phyloP scores from a whole-genome alignment of 1,140 invertebrate genomes.

The Laupala kohalensis region DNA sequence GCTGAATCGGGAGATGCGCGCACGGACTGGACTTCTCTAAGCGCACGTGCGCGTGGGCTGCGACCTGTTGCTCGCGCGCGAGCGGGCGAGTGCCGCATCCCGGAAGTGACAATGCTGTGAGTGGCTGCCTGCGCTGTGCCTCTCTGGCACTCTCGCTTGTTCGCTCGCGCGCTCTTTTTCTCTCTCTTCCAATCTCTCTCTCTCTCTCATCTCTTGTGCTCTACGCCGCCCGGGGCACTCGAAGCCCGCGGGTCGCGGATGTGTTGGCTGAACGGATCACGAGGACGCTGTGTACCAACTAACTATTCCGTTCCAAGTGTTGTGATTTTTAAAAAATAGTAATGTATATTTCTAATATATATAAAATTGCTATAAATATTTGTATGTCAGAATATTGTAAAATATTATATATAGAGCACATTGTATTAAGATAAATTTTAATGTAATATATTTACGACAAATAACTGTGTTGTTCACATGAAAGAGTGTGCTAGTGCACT shows the following conservation, averaged over 20 bases:
- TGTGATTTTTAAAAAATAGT: conserved; percentile 6
- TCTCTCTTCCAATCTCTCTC: neutral
- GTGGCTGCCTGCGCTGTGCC: no score
- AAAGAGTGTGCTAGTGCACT: neutral
- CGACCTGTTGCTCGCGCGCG: neutral
- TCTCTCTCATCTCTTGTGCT: neutral
- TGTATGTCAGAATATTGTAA: neutral
- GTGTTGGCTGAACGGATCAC: no score
- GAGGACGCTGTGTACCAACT: conserved; percentile 1
- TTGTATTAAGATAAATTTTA: neutral
- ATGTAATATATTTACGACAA: neutral
- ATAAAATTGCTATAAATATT: neutral
- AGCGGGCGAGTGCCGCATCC: neutral
- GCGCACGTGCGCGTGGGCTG: neutral
- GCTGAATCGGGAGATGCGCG: neutral
- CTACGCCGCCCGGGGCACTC: neutral
- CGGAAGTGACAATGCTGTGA: neutral
- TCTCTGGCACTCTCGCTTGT: neutral
- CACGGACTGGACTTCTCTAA: neutral
- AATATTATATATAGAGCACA: neutral
- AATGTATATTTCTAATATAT: conserved; percentile 5
- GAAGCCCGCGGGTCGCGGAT: neutral
- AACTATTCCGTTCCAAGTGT: conserved; percentile 8
- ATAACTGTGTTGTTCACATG: neutral
- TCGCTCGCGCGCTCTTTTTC: neutral